Percentiles rank a stretch among this genome's conserved stretches.
Evolutionary conservation across 1,140 invertebrate genomes (phyloP).

Genomic region (Pantala flavescens): DNA sequence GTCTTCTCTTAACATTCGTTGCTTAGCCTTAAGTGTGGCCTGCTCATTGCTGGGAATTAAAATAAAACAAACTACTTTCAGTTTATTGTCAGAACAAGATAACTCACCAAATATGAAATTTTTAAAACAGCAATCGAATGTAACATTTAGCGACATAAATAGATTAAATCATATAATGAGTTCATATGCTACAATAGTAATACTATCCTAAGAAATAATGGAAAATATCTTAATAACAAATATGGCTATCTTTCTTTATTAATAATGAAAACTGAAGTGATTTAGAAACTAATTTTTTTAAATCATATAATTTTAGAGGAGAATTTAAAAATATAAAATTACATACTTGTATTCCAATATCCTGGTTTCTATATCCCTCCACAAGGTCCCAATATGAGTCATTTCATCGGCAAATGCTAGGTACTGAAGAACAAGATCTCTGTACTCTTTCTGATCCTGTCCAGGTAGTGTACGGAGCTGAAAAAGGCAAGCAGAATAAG

Average conservation of each 20-base stretch:
- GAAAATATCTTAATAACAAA: no score
- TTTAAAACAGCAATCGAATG: no score
- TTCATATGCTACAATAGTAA: no score
- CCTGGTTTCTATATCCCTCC: slow-evolving; percentile 47
- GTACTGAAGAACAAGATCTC: slow-evolving; percentile 43
- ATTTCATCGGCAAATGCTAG: slow-evolving; percentile 53
- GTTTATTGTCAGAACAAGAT: neutral
- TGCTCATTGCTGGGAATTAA: slow-evolving; percentile 33
- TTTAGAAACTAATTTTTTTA: no score
- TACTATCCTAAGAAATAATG: no score
- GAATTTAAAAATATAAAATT: neutral
- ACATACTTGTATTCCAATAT: slow-evolving; percentile 47
- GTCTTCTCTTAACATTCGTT: slow-evolving; percentile 44
- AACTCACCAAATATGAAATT: neutral
- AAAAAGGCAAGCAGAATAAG: slow-evolving; percentile 14
- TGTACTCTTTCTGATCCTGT: slow-evolving; percentile 39
- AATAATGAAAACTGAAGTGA: no score
- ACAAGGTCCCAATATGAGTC: slow-evolving; percentile 44
- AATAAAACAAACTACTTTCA: neutral
- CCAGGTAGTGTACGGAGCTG: slow-evolving; percentile 36
- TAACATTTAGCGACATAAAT: no score
- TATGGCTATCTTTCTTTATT: no score
- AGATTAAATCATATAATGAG: no score
- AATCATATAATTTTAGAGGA: no score
- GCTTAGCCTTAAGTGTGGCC: slow-evolving; percentile 39